Evolutionary conservation across 2,797 vertebrate species (phyloP), one percentile per base, ranked within the genome.

Genomic region (Scleropages formosus): DNA sequence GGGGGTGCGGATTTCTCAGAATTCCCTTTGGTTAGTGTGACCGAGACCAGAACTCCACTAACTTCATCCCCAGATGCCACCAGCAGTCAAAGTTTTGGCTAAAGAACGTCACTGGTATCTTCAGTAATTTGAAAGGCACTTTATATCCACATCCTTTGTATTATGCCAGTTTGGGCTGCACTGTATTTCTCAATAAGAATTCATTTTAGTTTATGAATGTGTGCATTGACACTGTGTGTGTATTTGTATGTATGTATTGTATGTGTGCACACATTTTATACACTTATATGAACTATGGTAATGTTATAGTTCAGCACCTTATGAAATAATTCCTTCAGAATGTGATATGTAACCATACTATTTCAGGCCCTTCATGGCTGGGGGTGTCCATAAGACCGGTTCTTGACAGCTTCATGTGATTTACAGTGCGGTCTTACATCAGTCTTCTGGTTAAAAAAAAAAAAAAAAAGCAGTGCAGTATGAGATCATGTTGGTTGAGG

Each of bases 51-150:
- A 94, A 94, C 96, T 93, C 96, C 96, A 87, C 90, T 98, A 90
- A 95, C 94, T 88, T 96, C 97, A 83, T 98, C 96, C 84, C 96
- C 96, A 10, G 97, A 98, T 86, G 94, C 95, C 88, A 95, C 96
- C 85, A 93, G 94, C 66, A 94, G 96, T 86, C 96, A 99, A 91
- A 97, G 95, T 47, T 99, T 98, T 91, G 96, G 96, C 89, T 99
- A 90, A 95, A 80, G 47, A 56, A 72, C 73, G 79, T 51, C 73
- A 80, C 79, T 82, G 44, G 82, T 77, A 74, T 85, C 83, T 86
- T 76, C 80, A 75, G 84, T 88, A 53, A 80, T 90, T 92, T 87
- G 82, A 88, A 89, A 87, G 84, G 96, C 96, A 98, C 96, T 98
- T 98, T 98, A 98, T 93, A 93, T 90, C 75, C 80, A 84, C 90